Evolutionary conservation across 1,140 invertebrate genomes (phyloP).

Genomic region (Temnothorax nylanderi): DNA sequence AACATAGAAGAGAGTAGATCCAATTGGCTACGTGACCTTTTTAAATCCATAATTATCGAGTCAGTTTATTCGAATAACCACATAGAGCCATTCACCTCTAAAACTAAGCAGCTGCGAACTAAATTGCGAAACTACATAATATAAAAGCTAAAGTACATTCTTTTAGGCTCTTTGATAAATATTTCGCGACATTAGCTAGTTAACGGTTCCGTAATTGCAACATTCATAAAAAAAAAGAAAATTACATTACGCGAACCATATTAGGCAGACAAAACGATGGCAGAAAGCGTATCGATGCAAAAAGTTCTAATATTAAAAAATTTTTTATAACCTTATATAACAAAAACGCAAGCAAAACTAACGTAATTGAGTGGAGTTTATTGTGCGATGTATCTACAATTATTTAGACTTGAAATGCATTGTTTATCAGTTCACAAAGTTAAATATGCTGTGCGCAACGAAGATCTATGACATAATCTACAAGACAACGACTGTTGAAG

Average conservation of each 20-base stretch:
- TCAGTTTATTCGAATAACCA: not conserved
- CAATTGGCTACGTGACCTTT: slow-evolving; percentile 1
- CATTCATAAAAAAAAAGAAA: not conserved
- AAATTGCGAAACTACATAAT: not conserved
- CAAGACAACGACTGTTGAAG: slow-evolving; percentile 67
- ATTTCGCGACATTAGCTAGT: slow-evolving; percentile 13
- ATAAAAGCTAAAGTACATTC: not conserved
- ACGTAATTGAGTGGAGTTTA: slow-evolving; percentile 50
- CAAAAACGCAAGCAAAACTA: slow-evolving; percentile 48
- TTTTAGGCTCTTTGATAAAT: not conserved
- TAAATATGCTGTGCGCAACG: slow-evolving; percentile 69
- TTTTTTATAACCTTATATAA: slow-evolving; percentile 7
- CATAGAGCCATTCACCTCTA: slow-evolving; percentile 1
- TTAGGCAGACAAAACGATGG: slow-evolving; percentile 46
- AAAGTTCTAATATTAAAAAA: slow-evolving; percentile 35
- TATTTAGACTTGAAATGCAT: slow-evolving; percentile 57
- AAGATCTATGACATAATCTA: slow-evolving; percentile 68
- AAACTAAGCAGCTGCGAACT: not conserved
- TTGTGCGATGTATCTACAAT: slow-evolving; percentile 45
- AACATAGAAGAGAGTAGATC: slow-evolving; percentile 32
- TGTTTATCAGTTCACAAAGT: slow-evolving; percentile 64
- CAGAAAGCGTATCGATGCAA: slow-evolving; percentile 54
- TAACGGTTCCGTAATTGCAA: not conserved
- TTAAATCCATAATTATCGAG: not conserved
- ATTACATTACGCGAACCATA: slow-evolving; percentile 34